Evolutionary conservation across 2,113 vertebrate species (phyloP).

Genomic region (Ramphastos sulfuratus): DNA sequence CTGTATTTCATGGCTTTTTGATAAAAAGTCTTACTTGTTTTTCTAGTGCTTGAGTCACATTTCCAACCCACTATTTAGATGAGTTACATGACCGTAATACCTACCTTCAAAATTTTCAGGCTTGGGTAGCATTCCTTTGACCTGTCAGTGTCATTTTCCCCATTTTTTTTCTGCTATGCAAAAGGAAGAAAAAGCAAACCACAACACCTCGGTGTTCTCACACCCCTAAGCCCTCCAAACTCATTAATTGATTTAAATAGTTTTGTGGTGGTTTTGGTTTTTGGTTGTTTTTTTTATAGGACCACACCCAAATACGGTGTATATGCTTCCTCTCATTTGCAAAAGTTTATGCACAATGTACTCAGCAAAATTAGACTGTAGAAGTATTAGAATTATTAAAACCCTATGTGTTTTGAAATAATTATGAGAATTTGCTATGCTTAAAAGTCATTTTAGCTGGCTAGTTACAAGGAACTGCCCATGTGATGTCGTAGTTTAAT

Average conservation of each 20-base stretch:
- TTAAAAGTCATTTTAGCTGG: neutral
- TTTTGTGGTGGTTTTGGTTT: neutral
- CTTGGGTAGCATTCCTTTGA: neutral
- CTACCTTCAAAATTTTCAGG: neutral
- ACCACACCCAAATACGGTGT: neutral
- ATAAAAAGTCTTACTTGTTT: neutral
- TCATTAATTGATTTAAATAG: neutral
- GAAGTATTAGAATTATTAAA: neutral
- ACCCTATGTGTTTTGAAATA: neutral
- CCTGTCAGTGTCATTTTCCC: neutral
- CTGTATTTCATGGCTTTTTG: neutral
- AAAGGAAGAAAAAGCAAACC: neutral
- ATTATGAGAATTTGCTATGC: neutral
- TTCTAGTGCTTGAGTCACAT: neutral
- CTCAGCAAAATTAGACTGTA: neutral
- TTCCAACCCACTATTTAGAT: neutral
- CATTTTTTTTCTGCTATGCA: neutral
- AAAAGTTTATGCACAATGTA: neutral
- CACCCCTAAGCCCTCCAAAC: neutral
- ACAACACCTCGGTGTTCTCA: neutral
- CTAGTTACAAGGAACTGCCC: neutral
- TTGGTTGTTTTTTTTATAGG: neutral
- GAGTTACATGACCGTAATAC: neutral
- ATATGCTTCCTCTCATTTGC: neutral
- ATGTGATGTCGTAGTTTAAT: neutral